These are phyloP conservation scores for Cebus imitator DNA, from an alignment of 2,113 vertebrate genomes.

Conservation along the genomic window DNA sequence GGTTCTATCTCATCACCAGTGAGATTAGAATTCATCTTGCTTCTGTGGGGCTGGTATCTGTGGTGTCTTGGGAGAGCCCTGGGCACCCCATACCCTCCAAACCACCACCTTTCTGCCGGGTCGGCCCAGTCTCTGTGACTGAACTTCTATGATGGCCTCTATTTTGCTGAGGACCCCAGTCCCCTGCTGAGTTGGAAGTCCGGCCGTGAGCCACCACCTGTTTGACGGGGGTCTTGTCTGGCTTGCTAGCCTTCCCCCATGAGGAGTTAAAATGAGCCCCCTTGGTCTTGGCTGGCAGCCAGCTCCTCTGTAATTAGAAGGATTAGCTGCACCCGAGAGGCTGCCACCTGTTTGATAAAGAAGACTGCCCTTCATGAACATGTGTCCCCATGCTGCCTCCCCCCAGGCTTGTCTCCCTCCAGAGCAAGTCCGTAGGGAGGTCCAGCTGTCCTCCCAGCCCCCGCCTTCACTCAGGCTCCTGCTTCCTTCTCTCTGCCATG, in stretches of 20 bases:
- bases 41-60: not conserved
- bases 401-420: not conserved
- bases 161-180: not conserved
- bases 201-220: conserved; percentile 21
- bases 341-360: conserved; percentile 60
- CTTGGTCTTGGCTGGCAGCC: conserved; percentile 23
- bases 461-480: not conserved
- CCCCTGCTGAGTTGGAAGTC: not conserved
- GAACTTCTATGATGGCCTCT: not conserved
- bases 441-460: not conserved
- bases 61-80: not conserved
- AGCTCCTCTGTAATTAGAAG: conserved; percentile 50
- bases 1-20: not conserved
- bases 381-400: not conserved
- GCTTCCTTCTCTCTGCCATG: not conserved
- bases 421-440: not conserved
- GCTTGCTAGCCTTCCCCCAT: not conserved
- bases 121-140: not conserved
- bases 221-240: conserved; percentile 25
- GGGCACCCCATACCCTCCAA: not conserved
- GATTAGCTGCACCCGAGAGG: not conserved
- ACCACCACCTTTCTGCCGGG: not conserved
- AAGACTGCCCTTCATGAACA: not conserved
- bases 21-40: not conserved
- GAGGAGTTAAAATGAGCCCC: conserved; percentile 14